Evolutionary conservation across 2,888 invertebrate species (phyloP).

Genomic region (Coenonympha glycerion): DNA sequence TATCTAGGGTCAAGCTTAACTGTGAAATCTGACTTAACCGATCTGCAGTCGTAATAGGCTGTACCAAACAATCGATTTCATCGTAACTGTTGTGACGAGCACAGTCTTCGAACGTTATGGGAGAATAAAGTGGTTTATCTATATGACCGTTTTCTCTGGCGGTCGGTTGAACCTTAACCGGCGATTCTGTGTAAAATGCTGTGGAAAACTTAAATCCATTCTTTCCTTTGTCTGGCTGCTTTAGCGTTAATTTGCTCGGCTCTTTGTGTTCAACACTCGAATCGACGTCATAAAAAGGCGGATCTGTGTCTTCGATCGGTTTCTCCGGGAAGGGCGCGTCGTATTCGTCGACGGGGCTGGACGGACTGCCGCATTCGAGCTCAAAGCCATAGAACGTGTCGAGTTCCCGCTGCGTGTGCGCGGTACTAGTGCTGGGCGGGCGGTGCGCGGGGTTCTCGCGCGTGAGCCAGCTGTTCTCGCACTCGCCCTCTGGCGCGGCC

Average conservation of each 20-base stretch:
- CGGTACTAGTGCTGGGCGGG: constrained; percentile 42
- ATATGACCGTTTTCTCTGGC: constrained; percentile 63
- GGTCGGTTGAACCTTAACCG: constrained; percentile 61
- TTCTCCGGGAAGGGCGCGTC: constrained; percentile 73
- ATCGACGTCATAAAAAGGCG: constrained; percentile 72
- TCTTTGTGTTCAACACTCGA: constrained; percentile 61
- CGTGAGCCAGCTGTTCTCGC: constrained; percentile 63
- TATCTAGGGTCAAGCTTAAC: constrained; percentile 46
- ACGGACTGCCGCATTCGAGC: constrained; percentile 80
- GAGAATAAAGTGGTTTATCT: constrained; percentile 61
- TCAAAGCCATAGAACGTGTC: constrained; percentile 81
- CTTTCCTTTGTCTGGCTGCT: constrained; percentile 67
- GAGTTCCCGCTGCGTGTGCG: constrained; percentile 51
- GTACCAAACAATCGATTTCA: constrained; percentile 53
- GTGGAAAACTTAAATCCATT: constrained; percentile 69
- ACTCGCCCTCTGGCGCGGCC: constrained; percentile 64
- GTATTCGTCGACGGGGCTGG: constrained; percentile 80
- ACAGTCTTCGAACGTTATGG: constrained; percentile 70
- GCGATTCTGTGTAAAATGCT: constrained; percentile 61
- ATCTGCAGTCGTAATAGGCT: constrained; percentile 36
- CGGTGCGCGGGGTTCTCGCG: constrained; percentile 41
- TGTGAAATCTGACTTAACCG: constrained; percentile 42
- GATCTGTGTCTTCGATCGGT: constrained; percentile 72
- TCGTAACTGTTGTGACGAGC: constrained; percentile 60
- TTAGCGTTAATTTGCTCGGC: constrained; percentile 47